Base-by-base conservation (phyloP, 1,140 invertebrate species). In the Zaprionus ornatus region DNA sequence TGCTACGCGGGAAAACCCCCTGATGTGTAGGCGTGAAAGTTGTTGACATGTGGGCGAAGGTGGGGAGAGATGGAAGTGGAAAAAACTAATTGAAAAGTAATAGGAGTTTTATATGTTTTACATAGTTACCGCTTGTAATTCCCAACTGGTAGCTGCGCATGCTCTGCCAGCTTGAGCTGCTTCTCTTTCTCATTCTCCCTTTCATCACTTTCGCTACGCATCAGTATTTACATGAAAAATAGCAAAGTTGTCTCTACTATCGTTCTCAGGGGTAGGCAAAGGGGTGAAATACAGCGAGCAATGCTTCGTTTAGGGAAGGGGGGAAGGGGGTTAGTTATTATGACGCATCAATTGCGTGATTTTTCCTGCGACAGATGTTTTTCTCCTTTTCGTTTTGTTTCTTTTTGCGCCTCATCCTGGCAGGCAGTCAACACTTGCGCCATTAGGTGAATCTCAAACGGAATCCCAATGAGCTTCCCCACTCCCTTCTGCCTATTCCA, bases 331-430 rank as follows among this genome's bases (percentile, higher is more conserved):
- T 59, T 55, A 57, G 68, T 62, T 77, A 48, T 84, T 80, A 75
- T 88, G 80, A 88, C 84, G 84, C 84, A 87, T 88, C 84, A 88
- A 80, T 62, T 80, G 80, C 57, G 59, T 74, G 85, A 84, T 84
- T 75, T 83, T 78, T 81, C 67, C 67, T 63, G 70, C 67, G 77
- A 80, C 84, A 88, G 84, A 88, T 88, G 84, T 88, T 80, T 78
- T 71, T 54, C 25, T 55, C 21, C n/a, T 27, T 25, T 65, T 48
- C 23, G 15, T 45, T 9, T 56, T 66, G n/a, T 66, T 27, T 27
- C 13, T 25, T 19, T 21, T 50, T 17, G 65, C 65, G 71, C 52
- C 55, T 77, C 59, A 40, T 48, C 19, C 59, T 37, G 19, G 29
- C 40, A 19, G 25, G 12, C 48, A 57, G 65, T 79, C 62, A 67